These are phyloP conservation scores for Holothuria scabra DNA, from an alignment of 53 echinoderm and acorn worm genomes.

Conservation along the genomic window DNA sequence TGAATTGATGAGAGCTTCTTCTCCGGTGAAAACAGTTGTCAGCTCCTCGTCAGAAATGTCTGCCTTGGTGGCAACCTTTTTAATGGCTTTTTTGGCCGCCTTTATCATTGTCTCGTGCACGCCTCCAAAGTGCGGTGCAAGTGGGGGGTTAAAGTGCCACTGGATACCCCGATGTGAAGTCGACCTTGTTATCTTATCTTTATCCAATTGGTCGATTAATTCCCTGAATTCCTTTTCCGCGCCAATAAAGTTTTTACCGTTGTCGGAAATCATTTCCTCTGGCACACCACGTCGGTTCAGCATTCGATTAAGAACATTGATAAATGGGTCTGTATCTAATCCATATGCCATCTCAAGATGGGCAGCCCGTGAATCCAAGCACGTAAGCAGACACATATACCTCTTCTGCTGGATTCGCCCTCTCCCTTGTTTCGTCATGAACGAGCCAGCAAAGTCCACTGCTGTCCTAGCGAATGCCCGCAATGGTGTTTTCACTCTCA, in stretches of 20 bases:
- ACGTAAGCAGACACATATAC: no score
- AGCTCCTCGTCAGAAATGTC: slow-evolving; percentile 46
- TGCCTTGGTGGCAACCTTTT: slow-evolving; percentile 10
- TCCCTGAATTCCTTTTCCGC: slow-evolving; percentile 25
- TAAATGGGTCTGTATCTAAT: no score
- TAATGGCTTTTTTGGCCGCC: slow-evolving; percentile 43
- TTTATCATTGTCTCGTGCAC: slow-evolving; percentile 38
- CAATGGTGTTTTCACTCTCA: no score
- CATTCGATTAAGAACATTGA: neutral
- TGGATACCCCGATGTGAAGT: neutral
- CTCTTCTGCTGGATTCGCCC: no score
- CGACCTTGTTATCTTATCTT: slow-evolving; percentile 1
- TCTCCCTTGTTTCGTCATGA: slow-evolving; percentile 41
- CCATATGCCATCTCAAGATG: no score
- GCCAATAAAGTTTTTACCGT: slow-evolving; percentile 41
- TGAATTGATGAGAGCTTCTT: slow-evolving; percentile 33
- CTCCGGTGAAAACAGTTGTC: slow-evolving; percentile 5
- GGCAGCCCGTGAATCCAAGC: no score
- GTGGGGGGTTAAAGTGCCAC: slow-evolving; percentile 35
- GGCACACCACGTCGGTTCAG: neutral
- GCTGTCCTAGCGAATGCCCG: slow-evolving; percentile 16
- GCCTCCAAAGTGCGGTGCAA: slow-evolving; percentile 43
- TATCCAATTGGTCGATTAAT: slow-evolving; percentile 5
- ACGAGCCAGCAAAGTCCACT: slow-evolving; percentile 32
- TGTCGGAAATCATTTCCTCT: slow-evolving; percentile 5